These are phyloP conservation scores for Chironomus riparius DNA, from an alignment of 2,888 invertebrate species.

Conservation along the genomic window DNA sequence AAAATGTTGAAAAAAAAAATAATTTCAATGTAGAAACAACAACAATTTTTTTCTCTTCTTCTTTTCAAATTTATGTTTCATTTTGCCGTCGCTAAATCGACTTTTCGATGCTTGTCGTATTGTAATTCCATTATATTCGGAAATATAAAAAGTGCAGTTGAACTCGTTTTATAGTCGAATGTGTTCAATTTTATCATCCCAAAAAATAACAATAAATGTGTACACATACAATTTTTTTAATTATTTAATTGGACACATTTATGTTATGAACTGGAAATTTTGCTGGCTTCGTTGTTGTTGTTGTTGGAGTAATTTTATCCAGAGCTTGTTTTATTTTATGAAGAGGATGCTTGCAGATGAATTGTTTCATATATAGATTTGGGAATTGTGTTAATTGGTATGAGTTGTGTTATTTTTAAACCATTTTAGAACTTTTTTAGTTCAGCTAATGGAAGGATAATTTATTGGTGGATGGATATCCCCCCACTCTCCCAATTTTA, in stretches of 20 bases:
- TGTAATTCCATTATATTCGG: neutral
- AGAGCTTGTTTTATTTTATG: neutral
- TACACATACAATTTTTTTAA: conserved; percentile 2
- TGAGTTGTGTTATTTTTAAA: no score
- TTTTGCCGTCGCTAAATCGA: conserved; percentile 24
- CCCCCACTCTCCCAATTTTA: no score
- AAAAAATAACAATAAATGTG: neutral
- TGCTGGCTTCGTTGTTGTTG: neutral
- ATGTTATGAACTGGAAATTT: conserved; percentile 18
- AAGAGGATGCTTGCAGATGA: neutral
- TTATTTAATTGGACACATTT: conserved; percentile 26
- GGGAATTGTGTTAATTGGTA: no score
- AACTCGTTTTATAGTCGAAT: neutral
- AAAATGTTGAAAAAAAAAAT: neutral
- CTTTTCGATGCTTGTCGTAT: neutral
- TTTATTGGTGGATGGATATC: no score
- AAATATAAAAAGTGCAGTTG: neutral
- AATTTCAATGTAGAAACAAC: neutral
- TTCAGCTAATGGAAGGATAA: no score
- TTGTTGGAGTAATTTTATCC: neutral
- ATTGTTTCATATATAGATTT: neutral
- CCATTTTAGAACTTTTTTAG: no score
- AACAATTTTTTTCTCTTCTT: neutral
- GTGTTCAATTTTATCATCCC: neutral
- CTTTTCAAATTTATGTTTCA: neutral